A percentile compares a stretch with the other conserved stretches of the same genome.
These are phyloP conservation scores for rabbit (Oryctolagus cuniculus) DNA, from an alignment of 2,113 vertebrate genomes.

Conservation along the genomic window mOryCun1.1 NC_091434.1:181294001-181294500, in stretches of 20 bases:
- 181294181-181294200: background rate
- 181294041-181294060: background rate
- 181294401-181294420: background rate
- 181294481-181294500: background rate
- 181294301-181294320: background rate
- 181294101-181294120: background rate
- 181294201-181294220: background rate
- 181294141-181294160: background rate
- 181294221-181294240: background rate
- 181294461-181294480: background rate
- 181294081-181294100: background rate
- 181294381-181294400: background rate
- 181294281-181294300: constrained; percentile 1
- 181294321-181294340: background rate
- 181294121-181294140: background rate
- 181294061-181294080: background rate
- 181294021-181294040: background rate
- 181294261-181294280: background rate
- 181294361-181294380: background rate
- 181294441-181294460: background rate
- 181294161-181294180: background rate
- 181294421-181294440: background rate
- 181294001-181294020: background rate
- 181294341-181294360: accelerated
- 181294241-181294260: background rate